Base-by-base conservation (phyloP, 2,888 invertebrate species). In the Drosophila cognata region DNA sequence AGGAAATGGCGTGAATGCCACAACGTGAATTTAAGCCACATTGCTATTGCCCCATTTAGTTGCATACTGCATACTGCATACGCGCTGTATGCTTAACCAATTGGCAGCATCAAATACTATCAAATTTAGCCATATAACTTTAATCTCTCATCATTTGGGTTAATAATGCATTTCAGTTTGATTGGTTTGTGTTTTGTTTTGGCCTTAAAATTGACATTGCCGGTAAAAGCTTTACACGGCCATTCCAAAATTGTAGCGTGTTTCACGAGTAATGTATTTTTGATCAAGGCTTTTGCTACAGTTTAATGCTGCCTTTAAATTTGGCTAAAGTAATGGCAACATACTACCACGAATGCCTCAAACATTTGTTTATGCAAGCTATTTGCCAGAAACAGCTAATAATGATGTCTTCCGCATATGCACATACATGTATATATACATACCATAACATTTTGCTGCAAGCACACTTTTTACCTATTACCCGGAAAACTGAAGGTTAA, bases 401-500 rank as follows among this genome's bases (percentile, higher is more conserved):
- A n/a, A 56, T n/a, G 2, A 29, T 29, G 56, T 25, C 60, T 77
- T 76, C 64, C 80, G 77, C 61, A 53, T 56, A 21, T 66, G 60
- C 55, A 53, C 36, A 74, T 65, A 21, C 21, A 21, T 21, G 21
- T 21, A 55, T 67, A 1, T 46, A 2, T 25, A 2, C 10, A 31
- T 31, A 10, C 10, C 10, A 21, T 21, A 21, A 21, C 21, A 66
- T 59, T 61, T 65, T 50, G 72, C 72, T 67, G 67, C 76, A 79
- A 65, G 59, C 41, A 48, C 63, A 58, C 61, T 71, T 78, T 46
- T 75, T 63, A 74, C 63, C 72, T 86, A 81, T 84, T 79, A 76
- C 78, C 69, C 88, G 84, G 88, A 83, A 84, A 84, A 83, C 74
- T 88, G 68, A 85, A 81, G 88, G 88, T 83, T 74, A 85, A 71